Conservation (phyloP, 2,888 invertebrate genomes). For the Yponomeuta evonymella region DNA sequence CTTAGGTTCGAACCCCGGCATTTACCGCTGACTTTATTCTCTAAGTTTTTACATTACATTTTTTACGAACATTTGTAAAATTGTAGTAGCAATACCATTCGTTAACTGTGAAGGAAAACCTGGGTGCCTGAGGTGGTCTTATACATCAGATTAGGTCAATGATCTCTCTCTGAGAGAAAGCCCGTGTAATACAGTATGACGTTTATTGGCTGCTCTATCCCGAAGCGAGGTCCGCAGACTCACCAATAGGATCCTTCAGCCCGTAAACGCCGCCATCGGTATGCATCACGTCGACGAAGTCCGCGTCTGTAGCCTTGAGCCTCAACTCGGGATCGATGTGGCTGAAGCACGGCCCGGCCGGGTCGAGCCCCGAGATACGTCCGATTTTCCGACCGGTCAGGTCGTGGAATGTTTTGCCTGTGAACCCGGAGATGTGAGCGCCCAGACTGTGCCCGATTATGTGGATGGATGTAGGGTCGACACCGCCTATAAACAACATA, state of each 20-base stretch:
- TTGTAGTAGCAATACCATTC: no score
- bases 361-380: constrained; percentile 57
- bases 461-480: constrained; percentile 43
- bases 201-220: no score
- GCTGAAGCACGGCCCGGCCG: constrained; percentile 65
- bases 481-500: constrained; percentile 35
- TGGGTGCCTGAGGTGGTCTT: neutral
- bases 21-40: no score
- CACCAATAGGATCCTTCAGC: constrained; percentile 44
- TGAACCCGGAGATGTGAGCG: constrained; percentile 54
- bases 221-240: constrained; percentile 22
- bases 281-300: constrained; percentile 55
- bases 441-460: constrained; percentile 67
- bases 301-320: constrained; percentile 44
- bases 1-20: no score
- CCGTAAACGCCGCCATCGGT: constrained; percentile 57
- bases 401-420: constrained; percentile 44
- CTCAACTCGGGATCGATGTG: constrained; percentile 36
- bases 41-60: no score
- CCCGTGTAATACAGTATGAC: no score
- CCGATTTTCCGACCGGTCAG: constrained; percentile 45
- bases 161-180: no score
- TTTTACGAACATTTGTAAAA: no score
- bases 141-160: no score
- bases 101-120: no score